Conservation (phyloP, 1,140 invertebrate genomes). For the Polypedilum pembai region DNA sequence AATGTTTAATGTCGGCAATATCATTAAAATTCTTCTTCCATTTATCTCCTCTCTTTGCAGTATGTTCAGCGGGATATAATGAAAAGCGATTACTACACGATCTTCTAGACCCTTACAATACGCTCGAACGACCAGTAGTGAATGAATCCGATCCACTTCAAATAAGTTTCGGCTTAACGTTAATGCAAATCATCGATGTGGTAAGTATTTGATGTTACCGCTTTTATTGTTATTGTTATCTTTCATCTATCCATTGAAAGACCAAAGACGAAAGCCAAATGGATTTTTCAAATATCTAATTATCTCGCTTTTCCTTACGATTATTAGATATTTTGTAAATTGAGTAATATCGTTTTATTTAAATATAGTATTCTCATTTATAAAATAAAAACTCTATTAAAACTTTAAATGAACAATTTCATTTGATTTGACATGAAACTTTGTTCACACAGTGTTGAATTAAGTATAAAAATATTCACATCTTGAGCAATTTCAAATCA, state of each 20-base stretch:
- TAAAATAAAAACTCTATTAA: too few species aligned
- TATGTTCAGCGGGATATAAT: constrained; percentile 75
- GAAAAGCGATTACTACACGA: constrained; percentile 88
- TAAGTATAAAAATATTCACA: too few species aligned
- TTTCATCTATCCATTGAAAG: constrained; percentile 31
- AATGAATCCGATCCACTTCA: constrained; percentile 93
- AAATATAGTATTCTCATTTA: too few species aligned
- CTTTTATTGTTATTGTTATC: constrained; percentile 28
- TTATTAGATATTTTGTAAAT: too few species aligned
- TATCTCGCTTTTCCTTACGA: too few species aligned
- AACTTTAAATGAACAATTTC: too few species aligned
- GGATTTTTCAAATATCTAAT: too few species aligned
- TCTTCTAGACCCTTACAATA: constrained; percentile 92
- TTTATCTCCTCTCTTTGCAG: constrained; percentile 49
- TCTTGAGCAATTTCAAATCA: too few species aligned
- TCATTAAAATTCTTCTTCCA: constrained; percentile 25
- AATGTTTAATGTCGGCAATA: constrained; percentile 13
- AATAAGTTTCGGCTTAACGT: constrained; percentile 93
- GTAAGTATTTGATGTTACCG: constrained; percentile 57
- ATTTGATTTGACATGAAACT: too few species aligned
- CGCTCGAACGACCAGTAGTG: constrained; percentile 90
- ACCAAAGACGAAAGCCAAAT: too few species aligned
- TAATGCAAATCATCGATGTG: constrained; percentile 99
- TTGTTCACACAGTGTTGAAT: too few species aligned
- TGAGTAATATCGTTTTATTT: too few species aligned